These are phyloP conservation scores for Dufourea novaeangliae DNA, from an alignment of 1,140 invertebrate genomes.

Conservation along the genomic window DNA sequence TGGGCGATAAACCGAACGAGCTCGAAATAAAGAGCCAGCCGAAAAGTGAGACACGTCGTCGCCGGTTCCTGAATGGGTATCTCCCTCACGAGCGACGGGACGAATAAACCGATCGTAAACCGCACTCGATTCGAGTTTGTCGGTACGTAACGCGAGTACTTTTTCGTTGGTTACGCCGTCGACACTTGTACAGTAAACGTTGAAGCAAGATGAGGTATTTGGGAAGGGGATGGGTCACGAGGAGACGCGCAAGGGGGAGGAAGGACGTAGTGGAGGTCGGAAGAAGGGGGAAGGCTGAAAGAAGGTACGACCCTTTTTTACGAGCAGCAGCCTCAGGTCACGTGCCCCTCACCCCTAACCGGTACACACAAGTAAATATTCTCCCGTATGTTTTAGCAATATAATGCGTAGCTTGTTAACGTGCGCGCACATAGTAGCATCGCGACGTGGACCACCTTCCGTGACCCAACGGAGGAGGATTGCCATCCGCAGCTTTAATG, in stretches of 20 bases:
- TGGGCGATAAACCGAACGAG: background rate
- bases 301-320: slow-evolving; percentile 49
- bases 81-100: slow-evolving; percentile 33
- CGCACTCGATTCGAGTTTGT: slow-evolving; percentile 70
- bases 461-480: background rate
- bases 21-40: slow-evolving; percentile 52
- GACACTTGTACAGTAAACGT: slow-evolving; percentile 41
- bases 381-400: slow-evolving; percentile 64
- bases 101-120: slow-evolving; percentile 72
- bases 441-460: slow-evolving; percentile 9
- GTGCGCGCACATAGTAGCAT: slow-evolving; percentile 27
- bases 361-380: slow-evolving; percentile 39
- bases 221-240: background rate
- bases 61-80: slow-evolving; percentile 2
- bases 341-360: slow-evolving; percentile 11
- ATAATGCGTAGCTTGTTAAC: slow-evolving; percentile 72
- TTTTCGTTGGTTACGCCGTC: slow-evolving; percentile 29
- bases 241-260: background rate
- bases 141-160: slow-evolving; percentile 62
- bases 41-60: slow-evolving; percentile 34
- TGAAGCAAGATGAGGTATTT: slow-evolving; percentile 27
- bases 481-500: slow-evolving; percentile 66
- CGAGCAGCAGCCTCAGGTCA: slow-evolving; percentile 44
- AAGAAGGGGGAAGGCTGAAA: slow-evolving; percentile 12
- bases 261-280: background rate